Conservation (phyloP, 2,888 invertebrate genomes). For the Yponomeuta plumbellus region DNA sequence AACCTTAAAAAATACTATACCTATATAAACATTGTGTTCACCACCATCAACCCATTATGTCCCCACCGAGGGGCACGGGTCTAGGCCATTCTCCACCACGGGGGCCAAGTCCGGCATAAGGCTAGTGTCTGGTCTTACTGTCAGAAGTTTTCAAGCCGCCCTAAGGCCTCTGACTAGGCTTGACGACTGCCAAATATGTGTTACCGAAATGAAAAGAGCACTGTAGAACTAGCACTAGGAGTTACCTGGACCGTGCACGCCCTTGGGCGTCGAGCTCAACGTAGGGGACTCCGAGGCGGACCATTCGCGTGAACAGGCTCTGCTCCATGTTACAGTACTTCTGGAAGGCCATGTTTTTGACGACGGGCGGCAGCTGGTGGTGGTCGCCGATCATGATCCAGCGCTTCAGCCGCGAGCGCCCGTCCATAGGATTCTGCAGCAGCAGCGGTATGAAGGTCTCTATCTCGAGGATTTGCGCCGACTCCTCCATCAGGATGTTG, state of each 20-base stretch:
- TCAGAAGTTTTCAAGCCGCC: too few species aligned
- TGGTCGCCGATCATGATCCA: slow-evolving; percentile 99
- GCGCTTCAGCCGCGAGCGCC: slow-evolving; percentile 94
- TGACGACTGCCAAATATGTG: too few species aligned
- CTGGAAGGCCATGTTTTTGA: slow-evolving; percentile 99
- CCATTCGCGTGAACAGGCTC: slow-evolving; percentile 96
- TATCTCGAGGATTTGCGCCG: slow-evolving; percentile 99
- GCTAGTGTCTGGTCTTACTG: too few species aligned
- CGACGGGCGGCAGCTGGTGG: slow-evolving; percentile 98
- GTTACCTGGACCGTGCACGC: slow-evolving; percentile 88
- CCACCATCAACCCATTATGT: too few species aligned
- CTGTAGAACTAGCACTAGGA: not conserved
- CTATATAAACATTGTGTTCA: too few species aligned
- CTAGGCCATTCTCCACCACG: too few species aligned
- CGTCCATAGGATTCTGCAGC: slow-evolving; percentile 98
- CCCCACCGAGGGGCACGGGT: too few species aligned
- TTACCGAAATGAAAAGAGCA: too few species aligned
- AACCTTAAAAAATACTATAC: too few species aligned
- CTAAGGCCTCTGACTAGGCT: too few species aligned
- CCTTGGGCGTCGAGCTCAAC: slow-evolving; percentile 99
- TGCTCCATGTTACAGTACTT: slow-evolving; percentile 99
- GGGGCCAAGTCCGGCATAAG: too few species aligned
- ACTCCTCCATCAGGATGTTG: slow-evolving; percentile 99
- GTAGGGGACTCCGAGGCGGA: slow-evolving; percentile 96
- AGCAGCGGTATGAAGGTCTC: slow-evolving; percentile 99